These are phyloP conservation scores for Stegostoma tigrinum DNA, from an alignment of 2,113 vertebrate genomes.

Conservation along the genomic window DNA sequence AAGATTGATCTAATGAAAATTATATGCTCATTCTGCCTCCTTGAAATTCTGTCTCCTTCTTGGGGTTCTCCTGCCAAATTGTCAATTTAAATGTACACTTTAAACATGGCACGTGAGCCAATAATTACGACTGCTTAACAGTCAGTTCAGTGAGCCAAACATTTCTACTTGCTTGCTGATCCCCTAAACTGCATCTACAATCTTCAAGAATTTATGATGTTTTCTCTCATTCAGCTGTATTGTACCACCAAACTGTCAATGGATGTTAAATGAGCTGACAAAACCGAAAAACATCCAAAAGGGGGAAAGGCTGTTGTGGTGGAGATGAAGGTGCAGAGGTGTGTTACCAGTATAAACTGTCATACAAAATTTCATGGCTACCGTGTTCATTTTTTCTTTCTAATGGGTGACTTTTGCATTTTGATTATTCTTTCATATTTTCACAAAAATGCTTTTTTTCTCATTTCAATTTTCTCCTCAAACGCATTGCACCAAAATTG, in stretches of 20 bases:
- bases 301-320: no score
- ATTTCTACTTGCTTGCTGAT: neutral
- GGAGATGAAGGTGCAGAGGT: neutral
- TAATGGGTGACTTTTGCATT: neutral
- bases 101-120: neutral
- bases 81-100: neutral
- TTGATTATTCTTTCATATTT: neutral
- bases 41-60: neutral
- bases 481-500: neutral
- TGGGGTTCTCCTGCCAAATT: neutral
- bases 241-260: neutral
- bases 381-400: neutral
- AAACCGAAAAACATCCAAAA: neutral
- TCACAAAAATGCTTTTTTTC: neutral
- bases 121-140: no score
- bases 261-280: neutral
- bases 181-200: neutral
- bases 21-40: neutral
- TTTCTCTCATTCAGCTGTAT: neutral
- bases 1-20: neutral
- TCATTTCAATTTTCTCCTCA: neutral
- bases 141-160: neutral
- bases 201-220: neutral
- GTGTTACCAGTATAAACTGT: neutral
- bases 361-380: neutral